phyloP scores from a whole-genome alignment of 2,113 vertebrate genomes.

The Chiloscyllium plagiosum region DNA sequence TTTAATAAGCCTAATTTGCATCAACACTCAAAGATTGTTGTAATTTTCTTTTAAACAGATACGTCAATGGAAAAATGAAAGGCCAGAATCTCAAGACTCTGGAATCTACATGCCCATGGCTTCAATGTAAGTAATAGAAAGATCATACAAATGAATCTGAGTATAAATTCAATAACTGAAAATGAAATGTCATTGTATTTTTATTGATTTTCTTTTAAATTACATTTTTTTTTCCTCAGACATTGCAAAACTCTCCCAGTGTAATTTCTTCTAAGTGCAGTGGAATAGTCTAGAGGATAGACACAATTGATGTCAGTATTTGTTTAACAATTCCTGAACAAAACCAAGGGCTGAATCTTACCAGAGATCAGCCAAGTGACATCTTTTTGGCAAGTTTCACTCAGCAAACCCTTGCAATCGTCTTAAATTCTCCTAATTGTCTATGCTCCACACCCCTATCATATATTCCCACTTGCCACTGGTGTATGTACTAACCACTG shows the following conservation, averaged over 20 bases:
- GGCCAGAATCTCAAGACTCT: not conserved
- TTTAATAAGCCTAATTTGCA: not conserved
- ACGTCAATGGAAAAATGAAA: not conserved
- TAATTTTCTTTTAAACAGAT: not conserved
- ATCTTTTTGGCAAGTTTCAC: too few relatives aligned
- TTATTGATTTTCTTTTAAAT: not conserved
- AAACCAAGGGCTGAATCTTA: not conserved
- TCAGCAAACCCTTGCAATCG: too few relatives aligned
- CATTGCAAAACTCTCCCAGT: not conserved
- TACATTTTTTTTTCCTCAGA: not conserved
- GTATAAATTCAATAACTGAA: not conserved
- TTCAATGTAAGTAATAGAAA: not conserved
- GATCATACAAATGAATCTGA: not conserved
- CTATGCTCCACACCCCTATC: too few relatives aligned
- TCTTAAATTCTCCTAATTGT: too few relatives aligned
- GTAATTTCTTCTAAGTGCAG: not conserved
- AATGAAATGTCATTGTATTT: not conserved
- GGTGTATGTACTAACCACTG: too few relatives aligned
- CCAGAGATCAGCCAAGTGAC: too few relatives aligned
- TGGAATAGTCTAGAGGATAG: not conserved
- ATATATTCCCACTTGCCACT: too few relatives aligned
- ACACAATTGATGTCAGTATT: not conserved
- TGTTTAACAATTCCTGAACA: not conserved
- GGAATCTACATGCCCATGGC: conserved; percentile 26
- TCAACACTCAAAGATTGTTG: not conserved